phyloP scores from a whole-genome alignment of 1,140 invertebrate genomes.

The Conus betulinus region DNA sequence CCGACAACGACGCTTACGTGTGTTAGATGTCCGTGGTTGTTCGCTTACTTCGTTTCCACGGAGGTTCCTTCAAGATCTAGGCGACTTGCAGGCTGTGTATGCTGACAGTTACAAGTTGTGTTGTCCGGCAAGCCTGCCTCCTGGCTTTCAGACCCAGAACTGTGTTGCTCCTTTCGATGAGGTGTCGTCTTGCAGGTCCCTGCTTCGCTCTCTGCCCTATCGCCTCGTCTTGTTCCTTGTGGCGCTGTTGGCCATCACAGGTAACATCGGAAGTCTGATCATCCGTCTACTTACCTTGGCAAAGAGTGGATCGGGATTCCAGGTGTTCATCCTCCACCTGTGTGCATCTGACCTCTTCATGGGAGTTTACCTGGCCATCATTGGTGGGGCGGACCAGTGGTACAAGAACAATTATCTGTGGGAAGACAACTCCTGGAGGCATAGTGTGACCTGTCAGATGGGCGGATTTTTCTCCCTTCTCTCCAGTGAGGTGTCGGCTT shows the following conservation, averaged over 20 bases:
- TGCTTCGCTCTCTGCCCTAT: not conserved
- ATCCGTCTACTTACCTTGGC: not conserved
- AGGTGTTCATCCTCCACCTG: not conserved
- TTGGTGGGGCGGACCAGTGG: not conserved
- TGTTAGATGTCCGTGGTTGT: slow-evolving; percentile 28
- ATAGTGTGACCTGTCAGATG: not conserved
- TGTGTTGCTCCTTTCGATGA: not conserved
- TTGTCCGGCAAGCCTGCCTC: slow-evolving; percentile 12
- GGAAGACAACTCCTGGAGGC: not conserved
- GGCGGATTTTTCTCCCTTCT: not conserved
- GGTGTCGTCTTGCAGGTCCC: not conserved
- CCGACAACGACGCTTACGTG: not conserved
- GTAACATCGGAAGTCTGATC: slow-evolving; percentile 13
- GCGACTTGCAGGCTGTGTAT: slow-evolving; percentile 22
- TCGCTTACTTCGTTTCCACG: slow-evolving; percentile 24
- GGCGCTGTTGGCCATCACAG: not conserved
- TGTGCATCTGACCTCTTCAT: slow-evolving; percentile 8
- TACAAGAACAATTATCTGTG: not conserved
- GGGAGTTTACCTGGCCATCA: slow-evolving; percentile 8
- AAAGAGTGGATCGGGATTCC: not conserved
- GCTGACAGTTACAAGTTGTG: slow-evolving; percentile 50
- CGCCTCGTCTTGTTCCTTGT: not conserved
- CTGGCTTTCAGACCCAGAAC: not conserved
- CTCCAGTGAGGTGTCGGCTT: not conserved
- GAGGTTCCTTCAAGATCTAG: slow-evolving; percentile 27